Evolutionary conservation across 2,113 vertebrate species (phyloP).

Genomic region (Misgurnus mizolepis): DNA sequence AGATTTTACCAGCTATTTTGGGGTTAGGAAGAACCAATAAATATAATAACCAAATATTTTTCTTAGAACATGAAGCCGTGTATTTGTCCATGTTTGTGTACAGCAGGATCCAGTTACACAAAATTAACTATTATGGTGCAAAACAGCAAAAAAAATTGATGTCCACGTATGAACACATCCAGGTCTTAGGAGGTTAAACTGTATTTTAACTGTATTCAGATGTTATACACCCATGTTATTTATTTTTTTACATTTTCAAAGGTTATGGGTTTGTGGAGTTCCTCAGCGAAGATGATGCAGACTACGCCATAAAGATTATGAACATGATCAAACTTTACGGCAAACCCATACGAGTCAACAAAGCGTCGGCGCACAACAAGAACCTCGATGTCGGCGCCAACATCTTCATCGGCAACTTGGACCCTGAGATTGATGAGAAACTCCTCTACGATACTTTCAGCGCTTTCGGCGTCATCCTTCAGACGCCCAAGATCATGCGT

Average conservation of each 20-base stretch:
- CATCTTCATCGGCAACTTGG: slow-evolving; percentile 97
- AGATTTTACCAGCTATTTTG: too few relatives aligned
- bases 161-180: too few relatives aligned
- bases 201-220: not conserved
- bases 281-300: slow-evolving; percentile 95
- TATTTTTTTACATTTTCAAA: slow-evolving; percentile 48
- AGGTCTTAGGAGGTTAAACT: too few relatives aligned
- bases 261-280: slow-evolving; percentile 98
- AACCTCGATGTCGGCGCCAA: slow-evolving; percentile 97
- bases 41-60: too few relatives aligned
- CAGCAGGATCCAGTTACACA: too few relatives aligned
- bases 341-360: slow-evolving; percentile 94
- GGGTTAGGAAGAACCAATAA: too few relatives aligned
- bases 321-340: slow-evolving; percentile 98
- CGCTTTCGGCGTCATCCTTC: slow-evolving; percentile 94
- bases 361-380: slow-evolving; percentile 97
- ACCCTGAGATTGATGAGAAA: slow-evolving; percentile 96
- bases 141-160: too few relatives aligned
- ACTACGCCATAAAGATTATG: slow-evolving; percentile 99
- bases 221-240: not conserved
- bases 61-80: too few relatives aligned
- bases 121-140: too few relatives aligned
- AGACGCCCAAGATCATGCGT: slow-evolving; percentile 97
- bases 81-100: too few relatives aligned
- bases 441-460: slow-evolving; percentile 97